Percentiles rank a stretch among this genome's conserved stretches.
phyloP scores from a whole-genome alignment of 2,797 vertebrate species.

The Anisognathus igniventris region DNA sequence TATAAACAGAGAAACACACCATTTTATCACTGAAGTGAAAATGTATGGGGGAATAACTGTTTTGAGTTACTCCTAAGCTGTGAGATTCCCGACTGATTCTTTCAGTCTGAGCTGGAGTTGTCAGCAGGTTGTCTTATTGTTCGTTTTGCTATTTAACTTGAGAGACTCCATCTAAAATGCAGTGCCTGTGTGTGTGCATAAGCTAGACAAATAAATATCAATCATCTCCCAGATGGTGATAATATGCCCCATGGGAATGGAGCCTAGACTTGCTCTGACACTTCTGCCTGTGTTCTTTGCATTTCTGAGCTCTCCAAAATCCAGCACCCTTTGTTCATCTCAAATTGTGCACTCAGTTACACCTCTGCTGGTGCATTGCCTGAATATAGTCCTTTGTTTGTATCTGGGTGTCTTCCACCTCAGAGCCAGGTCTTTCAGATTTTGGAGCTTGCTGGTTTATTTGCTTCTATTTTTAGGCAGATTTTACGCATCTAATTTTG shows the following conservation, averaged over 20 bases:
- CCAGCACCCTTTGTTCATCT: neutral
- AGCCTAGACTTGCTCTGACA: neutral
- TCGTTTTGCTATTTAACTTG: slow-evolving; percentile 31
- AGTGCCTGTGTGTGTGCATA: neutral
- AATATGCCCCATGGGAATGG: slow-evolving; percentile 1
- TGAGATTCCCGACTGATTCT: slow-evolving; percentile 25
- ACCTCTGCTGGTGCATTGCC: neutral
- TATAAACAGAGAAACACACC: neutral
- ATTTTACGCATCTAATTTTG: neutral
- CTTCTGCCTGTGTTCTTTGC: neutral
- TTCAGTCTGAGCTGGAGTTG: slow-evolving; percentile 32
- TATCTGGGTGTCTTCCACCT: neutral
- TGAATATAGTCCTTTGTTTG: neutral
- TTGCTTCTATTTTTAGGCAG: neutral
- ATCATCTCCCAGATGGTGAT: slow-evolving; percentile 37
- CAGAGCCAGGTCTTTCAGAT: neutral
- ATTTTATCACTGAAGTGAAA: slow-evolving; percentile 27
- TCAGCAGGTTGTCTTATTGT: slow-evolving; percentile 58
- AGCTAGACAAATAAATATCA: slow-evolving; percentile 50
- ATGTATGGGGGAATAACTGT: neutral
- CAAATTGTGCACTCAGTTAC: neutral
- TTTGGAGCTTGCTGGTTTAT: neutral
- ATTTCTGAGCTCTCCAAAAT: neutral
- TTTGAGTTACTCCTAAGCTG: slow-evolving; percentile 31
- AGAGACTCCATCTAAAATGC: slow-evolving; percentile 15